These are phyloP conservation scores for Heloderma charlesbogerti DNA, from an alignment of 2,113 vertebrate species.

Conservation along the genomic window DNA sequence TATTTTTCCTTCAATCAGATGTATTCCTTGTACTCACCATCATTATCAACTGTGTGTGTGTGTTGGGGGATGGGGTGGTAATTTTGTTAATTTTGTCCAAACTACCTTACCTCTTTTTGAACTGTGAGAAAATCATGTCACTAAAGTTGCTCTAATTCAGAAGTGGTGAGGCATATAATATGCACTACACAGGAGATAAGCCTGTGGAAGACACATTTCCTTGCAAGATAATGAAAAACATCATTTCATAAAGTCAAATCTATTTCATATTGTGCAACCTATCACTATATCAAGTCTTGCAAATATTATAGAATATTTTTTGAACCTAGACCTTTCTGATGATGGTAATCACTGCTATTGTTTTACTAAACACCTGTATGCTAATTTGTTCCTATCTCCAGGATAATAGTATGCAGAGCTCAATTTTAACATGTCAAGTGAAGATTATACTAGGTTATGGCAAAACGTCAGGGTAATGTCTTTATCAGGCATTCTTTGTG, in stretches of 20 bases:
- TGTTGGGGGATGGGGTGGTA: rapidly evolving
- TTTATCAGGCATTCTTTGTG: constrained; percentile 1
- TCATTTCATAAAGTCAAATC: background rate
- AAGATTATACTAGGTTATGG: background rate
- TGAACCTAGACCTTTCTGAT: constrained; percentile 1
- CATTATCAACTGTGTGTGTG: background rate
- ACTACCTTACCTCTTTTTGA: rapidly evolving
- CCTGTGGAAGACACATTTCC: background rate
- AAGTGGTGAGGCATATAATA: background rate
- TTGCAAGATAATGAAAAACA: constrained; percentile 14
- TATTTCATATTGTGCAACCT: background rate
- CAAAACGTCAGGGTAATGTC: background rate
- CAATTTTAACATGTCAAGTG: background rate
- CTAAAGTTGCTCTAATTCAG: background rate
- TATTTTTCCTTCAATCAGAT: background rate
- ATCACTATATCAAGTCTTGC: background rate
- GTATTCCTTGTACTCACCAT: background rate
- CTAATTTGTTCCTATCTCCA: constrained; percentile 16
- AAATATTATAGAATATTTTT: constrained; percentile 1
- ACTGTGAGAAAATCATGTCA: background rate
- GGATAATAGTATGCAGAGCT: background rate
- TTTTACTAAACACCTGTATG: constrained; percentile 15
- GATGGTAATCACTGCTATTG: constrained; percentile 12
- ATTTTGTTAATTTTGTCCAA: background rate
- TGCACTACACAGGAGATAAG: background rate